A percentile compares a stretch with the other conserved stretches of the same genome.
These are phyloP conservation scores for Micronycteris hirsuta DNA, from an alignment of 2,113 vertebrate species.

Conservation along the genomic window DNA sequence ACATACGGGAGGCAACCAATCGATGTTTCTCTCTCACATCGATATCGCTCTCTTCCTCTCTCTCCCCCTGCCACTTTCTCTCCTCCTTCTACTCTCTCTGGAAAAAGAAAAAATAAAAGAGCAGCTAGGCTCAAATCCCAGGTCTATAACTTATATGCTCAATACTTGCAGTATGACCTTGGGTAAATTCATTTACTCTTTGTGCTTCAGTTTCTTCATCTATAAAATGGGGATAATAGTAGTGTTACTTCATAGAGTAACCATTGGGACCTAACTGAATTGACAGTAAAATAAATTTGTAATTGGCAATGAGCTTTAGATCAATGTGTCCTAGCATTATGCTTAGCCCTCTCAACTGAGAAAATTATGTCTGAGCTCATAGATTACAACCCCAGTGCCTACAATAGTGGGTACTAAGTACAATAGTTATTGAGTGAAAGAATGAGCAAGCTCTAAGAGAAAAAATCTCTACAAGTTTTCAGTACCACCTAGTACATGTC, in stretches of 20 bases:
- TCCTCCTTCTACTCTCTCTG: too few species aligned
- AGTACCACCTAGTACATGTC: background rate
- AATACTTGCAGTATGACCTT: background rate
- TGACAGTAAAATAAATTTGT: background rate
- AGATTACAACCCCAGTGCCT: background rate
- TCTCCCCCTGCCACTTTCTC: too few species aligned
- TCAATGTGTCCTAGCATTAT: background rate
- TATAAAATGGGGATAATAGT: background rate
- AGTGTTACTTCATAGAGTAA: background rate
- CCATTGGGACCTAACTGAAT: background rate
- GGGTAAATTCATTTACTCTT: background rate
- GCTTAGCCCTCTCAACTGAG: background rate
- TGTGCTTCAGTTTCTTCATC: background rate
- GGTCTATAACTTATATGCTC: background rate
- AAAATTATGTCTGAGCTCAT: background rate
- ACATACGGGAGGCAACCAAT: too few species aligned
- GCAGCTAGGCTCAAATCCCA: background rate
- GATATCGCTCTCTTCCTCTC: too few species aligned
- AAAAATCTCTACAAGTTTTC: background rate
- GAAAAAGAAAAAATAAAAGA: too few species aligned
- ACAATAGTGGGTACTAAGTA: background rate
- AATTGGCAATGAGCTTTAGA: background rate
- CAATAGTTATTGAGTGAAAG: background rate
- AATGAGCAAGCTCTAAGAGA: background rate
- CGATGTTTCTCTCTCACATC: too few species aligned